Evolutionary conservation across 2,888 invertebrate species (phyloP).

Genomic region (Drosophila mimica): DNA sequence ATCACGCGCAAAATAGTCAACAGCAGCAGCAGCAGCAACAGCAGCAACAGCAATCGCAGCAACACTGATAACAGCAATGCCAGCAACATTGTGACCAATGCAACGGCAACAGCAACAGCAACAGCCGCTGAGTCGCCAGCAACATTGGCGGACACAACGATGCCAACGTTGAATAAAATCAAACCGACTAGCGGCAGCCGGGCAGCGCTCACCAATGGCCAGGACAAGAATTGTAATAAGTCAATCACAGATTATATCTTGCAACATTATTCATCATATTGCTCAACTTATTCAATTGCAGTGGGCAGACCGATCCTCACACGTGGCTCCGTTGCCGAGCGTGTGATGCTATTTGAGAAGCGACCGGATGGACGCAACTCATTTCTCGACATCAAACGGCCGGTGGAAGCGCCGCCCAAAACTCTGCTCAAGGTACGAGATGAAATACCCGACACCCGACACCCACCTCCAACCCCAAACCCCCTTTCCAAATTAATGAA

Average conservation of each 20-base stretch:
- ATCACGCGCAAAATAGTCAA: conserved; percentile 45
- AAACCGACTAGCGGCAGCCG: conserved; percentile 84
- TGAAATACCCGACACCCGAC: background rate
- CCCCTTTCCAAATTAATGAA: conserved; percentile 4
- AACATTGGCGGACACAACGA: conserved; percentile 74
- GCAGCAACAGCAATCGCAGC: conserved; percentile 21
- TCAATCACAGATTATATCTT: background rate
- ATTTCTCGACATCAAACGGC: conserved; percentile 86
- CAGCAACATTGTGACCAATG: conserved; percentile 43
- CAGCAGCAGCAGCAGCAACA: conserved; percentile 43
- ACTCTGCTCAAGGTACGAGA: conserved; percentile 76
- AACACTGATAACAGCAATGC: conserved; percentile 44
- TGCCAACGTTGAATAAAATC: conserved; percentile 85
- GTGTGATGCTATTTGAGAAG: conserved; percentile 95
- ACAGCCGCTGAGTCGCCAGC: conserved; percentile 58
- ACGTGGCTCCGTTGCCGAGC: conserved; percentile 95
- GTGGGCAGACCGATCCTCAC: conserved; percentile 94
- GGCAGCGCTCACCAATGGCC: conserved; percentile 87
- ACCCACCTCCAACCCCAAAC: background rate
- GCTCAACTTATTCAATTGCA: conserved; percentile 56
- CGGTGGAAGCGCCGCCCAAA: conserved; percentile 79
- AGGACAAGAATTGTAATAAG: conserved; percentile 82
- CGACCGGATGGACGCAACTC: conserved; percentile 90
- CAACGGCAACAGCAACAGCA: conserved; percentile 43
- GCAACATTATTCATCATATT: conserved; percentile 3